Evolutionary conservation across 2,113 vertebrate genomes (phyloP).

Genomic region (Irena cyanogastra): DNA sequence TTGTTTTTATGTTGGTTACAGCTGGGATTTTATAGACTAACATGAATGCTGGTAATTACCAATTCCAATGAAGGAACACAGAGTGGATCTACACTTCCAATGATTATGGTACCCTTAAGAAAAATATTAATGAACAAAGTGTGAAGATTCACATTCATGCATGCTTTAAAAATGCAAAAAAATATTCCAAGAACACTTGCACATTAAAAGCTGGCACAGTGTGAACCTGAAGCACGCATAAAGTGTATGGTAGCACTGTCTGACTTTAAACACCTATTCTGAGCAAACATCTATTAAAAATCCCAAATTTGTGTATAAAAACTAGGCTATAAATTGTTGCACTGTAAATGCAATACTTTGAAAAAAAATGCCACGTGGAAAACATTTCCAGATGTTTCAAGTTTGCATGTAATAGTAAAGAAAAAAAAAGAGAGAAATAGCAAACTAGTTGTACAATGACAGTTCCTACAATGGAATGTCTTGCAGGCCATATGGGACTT

Average conservation of each 20-base stretch:
- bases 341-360: constrained; percentile 66
- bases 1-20: background rate
- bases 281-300: constrained; percentile 61
- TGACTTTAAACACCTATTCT: constrained; percentile 42
- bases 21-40: background rate
- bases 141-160: constrained; percentile 59
- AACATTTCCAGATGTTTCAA: constrained; percentile 66
- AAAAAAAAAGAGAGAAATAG: background rate
- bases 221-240: constrained; percentile 24
- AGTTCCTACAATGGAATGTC: constrained; percentile 19
- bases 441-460: constrained; percentile 17
- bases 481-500: background rate
- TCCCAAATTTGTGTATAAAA: constrained; percentile 68
- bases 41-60: background rate
- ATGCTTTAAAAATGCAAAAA: constrained; percentile 31
- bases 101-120: background rate
- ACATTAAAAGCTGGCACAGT: constrained; percentile 65
- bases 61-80: background rate
- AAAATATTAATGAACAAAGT: background rate
- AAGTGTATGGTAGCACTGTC: background rate
- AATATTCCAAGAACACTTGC: background rate
- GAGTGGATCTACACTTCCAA: background rate
- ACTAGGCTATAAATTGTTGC: constrained; percentile 67
- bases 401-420: constrained; percentile 38
- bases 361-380: constrained; percentile 67